Evolutionary conservation across 2,888 invertebrate species (phyloP), one percentile per base, ranked within the genome.

Genomic region (Drosophila demipolita): DNA sequence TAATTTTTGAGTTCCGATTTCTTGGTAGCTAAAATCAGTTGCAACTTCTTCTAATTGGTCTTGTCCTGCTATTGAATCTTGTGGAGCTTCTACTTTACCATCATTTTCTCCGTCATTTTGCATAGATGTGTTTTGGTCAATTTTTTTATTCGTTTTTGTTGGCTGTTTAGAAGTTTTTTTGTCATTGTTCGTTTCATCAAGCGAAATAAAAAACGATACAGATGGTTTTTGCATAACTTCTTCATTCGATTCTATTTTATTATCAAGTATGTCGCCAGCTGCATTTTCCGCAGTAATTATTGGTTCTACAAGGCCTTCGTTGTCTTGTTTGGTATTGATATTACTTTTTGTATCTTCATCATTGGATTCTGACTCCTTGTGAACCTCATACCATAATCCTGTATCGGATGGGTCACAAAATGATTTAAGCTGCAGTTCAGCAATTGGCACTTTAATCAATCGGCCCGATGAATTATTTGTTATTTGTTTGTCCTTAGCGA

Each of bases 381-480:
- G 59, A 8, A 65, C 68, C 42, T 81, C 76, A 52, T 88, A 88
- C 90, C 90, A 88, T 36, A 73, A 70, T 9, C 78, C 85, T 9
- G 75, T 54, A 64, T 78, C 77, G 23, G 66, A 35, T 12, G 74
- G 42, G 15, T 49, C 50, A 40, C 80, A 86, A 67, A 91, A 91
- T 8, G 91, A 90, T 50, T 87, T 89, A 9, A 91, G 78, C 63
- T 90, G 87, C 11, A 90, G 73, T 66, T 91, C 91, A 50, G 91
- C 91, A 66, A 91, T 78, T 49, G 81, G 88, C 55, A 74, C 73
- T 45, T 82, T 76, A 20, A 76, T 62, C 40, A 84, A 75, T 61
- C 87, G 74, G 40, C 73, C 78, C 48, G 86, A 78, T 54, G 62
- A 48, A 32, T 54, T 35, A 48, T 45, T 73, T 61, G 70, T 63